Conservation (phyloP, 2,113 vertebrate species). For the Thalassoma bifasciatum region DNA sequence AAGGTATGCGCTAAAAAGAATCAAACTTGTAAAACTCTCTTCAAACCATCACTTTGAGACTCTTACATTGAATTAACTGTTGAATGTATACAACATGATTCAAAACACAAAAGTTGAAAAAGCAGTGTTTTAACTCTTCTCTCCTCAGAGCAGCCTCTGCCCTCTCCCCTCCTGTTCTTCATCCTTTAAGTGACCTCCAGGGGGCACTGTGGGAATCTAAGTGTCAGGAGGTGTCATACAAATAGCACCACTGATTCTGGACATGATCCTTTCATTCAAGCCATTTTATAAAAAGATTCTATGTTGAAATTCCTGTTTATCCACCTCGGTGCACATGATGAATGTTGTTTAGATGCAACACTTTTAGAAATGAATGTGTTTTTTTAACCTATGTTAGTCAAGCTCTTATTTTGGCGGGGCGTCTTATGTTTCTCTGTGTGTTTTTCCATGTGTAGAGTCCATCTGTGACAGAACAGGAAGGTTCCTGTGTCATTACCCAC, state of each 20-base stretch:
- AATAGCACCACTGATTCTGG: constrained; percentile 16
- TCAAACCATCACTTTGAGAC: too few species aligned
- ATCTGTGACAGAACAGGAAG: constrained; percentile 76
- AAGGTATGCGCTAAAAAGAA: too few species aligned
- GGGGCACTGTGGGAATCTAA: constrained; percentile 69
- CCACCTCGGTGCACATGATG: neutral
- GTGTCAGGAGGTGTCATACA: constrained; percentile 30
- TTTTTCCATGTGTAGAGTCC: constrained; percentile 47
- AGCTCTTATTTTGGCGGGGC: neutral
- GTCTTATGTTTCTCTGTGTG: neutral
- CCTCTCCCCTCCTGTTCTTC: neutral
- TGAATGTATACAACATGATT: too few species aligned
- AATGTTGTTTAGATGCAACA: neutral
- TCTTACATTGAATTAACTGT: too few species aligned
- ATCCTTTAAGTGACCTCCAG: constrained; percentile 55
- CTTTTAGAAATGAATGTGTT: neutral
- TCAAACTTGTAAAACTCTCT: too few species aligned
- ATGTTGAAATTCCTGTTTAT: too few species aligned
- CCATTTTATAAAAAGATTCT: too few species aligned
- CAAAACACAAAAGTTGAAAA: neutral
- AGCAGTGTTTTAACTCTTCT: neutral
- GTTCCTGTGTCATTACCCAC: constrained; percentile 81
- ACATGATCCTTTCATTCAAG: neutral
- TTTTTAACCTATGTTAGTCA: neutral
- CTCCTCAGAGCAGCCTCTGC: neutral